A percentile compares a stretch with the other conserved stretches of the same genome.
Conservation (phyloP, 1,140 invertebrate genomes). For the Ceratoteleas bidentatus region DNA sequence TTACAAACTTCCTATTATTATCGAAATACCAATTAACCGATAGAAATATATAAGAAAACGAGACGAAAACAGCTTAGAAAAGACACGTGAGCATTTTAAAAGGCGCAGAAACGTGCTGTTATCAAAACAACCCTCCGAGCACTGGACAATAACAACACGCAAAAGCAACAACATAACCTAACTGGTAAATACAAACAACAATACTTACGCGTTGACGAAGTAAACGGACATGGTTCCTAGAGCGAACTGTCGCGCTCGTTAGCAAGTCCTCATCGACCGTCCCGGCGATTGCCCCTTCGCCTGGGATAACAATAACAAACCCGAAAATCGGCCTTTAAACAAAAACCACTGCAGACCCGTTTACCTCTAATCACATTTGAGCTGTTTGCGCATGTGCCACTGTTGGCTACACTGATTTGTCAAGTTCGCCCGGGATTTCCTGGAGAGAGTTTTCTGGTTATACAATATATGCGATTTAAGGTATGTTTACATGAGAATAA, state of each 20-base stretch:
- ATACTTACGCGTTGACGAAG: slow-evolving; percentile 81
- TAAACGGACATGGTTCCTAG: slow-evolving; percentile 78
- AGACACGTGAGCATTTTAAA: too few species aligned
- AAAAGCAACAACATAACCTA: slow-evolving; percentile 48
- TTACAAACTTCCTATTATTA: neutral
- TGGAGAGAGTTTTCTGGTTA: neutral
- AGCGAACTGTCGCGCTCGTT: neutral
- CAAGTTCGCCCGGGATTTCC: too few species aligned
- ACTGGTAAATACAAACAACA: slow-evolving; percentile 53
- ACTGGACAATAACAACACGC: slow-evolving; percentile 21
- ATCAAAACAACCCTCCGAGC: neutral
- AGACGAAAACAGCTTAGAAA: too few species aligned
- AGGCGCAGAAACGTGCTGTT: too few species aligned
- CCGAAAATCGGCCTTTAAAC: slow-evolving; percentile 4
- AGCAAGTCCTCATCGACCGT: neutral
- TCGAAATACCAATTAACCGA: neutral
- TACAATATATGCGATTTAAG: too few species aligned
- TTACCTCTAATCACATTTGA: slow-evolving; percentile 6
- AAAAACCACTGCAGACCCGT: slow-evolving; percentile 5
- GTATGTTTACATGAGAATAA: too few species aligned
- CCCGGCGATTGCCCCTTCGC: neutral
- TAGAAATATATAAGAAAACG: neutral
- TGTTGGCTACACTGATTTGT: neutral
- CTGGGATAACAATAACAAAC: slow-evolving; percentile 15
- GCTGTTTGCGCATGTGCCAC: neutral